Evolutionary conservation across 2,888 invertebrate genomes (phyloP).

Genomic region (Drosophila merina): DNA sequence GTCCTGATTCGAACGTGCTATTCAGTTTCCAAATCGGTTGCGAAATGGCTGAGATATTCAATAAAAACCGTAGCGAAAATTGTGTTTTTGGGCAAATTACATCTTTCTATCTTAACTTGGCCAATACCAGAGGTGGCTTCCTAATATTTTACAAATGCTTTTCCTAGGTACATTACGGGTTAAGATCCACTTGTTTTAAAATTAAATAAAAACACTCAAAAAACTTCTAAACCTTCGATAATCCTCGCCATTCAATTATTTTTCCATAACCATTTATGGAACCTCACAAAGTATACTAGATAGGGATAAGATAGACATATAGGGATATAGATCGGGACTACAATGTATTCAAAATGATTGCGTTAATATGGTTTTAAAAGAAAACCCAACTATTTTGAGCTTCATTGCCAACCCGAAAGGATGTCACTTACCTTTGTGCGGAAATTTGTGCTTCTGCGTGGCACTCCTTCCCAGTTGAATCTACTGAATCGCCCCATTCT

Average conservation of each 20-base stretch:
- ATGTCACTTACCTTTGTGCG: background rate
- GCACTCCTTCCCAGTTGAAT: background rate
- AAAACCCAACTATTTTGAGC: background rate
- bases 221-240: background rate
- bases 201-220: background rate
- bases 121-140: too few relatives aligned
- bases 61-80: too few relatives aligned
- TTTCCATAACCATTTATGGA: conserved; percentile 4
- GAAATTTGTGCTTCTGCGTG: background rate
- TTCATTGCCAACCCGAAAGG: background rate
- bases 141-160: too few relatives aligned
- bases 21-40: too few relatives aligned
- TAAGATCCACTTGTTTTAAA: too few relatives aligned
- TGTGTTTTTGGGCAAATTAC: too few relatives aligned
- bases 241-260: background rate
- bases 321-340: background rate
- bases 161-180: too few relatives aligned
- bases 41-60: too few relatives aligned
- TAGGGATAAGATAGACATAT: background rate
- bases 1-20: too few relatives aligned
- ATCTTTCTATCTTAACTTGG: too few relatives aligned
- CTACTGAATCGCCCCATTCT: background rate
- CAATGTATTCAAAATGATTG: background rate
- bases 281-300: background rate
- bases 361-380: background rate